These are phyloP conservation scores for Ochotona curzoniae DNA, from an alignment of 2,113 vertebrate species.

Conservation along the genomic window DNA sequence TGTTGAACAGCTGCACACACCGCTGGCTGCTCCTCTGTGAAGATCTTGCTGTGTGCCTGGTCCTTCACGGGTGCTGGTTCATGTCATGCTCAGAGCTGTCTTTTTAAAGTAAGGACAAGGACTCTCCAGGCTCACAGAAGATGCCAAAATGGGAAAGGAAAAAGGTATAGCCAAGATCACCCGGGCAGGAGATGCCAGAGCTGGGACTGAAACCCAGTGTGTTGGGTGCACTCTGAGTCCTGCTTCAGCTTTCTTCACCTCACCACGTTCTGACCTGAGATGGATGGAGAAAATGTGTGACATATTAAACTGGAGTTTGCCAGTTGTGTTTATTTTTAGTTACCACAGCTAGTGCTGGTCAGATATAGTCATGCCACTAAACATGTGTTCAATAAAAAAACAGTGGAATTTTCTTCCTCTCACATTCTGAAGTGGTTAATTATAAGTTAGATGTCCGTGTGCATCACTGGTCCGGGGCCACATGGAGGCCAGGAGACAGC, in stretches of 20 bases:
- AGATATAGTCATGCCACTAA: neutral
- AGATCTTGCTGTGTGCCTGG: neutral
- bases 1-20: neutral
- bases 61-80: neutral
- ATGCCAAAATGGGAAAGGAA: neutral
- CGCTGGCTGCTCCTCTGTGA: neutral
- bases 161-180: neutral
- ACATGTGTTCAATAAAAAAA: neutral
- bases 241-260: neutral
- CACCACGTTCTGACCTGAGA: neutral
- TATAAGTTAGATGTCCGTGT: neutral
- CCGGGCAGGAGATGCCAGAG: neutral
- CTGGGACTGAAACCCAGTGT: neutral
- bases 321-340: neutral
- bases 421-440: neutral
- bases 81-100: accelerated
- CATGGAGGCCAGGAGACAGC: neutral
- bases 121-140: neutral
- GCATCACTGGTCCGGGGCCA: neutral
- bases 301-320: neutral
- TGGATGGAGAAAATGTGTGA: neutral
- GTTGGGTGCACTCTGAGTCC: neutral
- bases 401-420: neutral
- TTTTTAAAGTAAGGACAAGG: neutral
- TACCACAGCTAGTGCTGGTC: neutral